Percentiles rank a stretch among this genome's conserved stretches.
These are phyloP conservation scores for Nomada hirtipes DNA, from an alignment of 2,888 invertebrate species.

Conservation along the genomic window DNA sequence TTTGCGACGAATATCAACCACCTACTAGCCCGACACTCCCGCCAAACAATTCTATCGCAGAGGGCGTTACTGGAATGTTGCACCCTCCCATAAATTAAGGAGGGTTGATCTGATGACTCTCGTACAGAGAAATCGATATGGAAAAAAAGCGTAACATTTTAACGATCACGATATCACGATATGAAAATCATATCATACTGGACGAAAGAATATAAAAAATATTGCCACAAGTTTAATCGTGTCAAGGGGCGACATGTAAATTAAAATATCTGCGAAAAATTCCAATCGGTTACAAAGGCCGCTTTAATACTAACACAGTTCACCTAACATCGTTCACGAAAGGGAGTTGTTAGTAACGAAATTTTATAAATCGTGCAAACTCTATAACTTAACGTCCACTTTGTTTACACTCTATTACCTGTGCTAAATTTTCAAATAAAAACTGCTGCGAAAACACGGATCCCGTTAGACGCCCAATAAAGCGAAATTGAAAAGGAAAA, in stretches of 20 bases:
- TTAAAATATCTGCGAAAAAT: not conserved
- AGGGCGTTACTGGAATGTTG: conserved; percentile 20
- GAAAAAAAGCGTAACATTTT: not conserved
- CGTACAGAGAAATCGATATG: not conserved
- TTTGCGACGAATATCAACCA: not conserved
- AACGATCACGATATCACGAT: too few species aligned
- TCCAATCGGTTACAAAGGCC: not conserved
- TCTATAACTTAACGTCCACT: not conserved
- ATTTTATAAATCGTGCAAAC: not conserved
- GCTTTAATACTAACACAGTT: too few species aligned
- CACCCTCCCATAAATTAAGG: not conserved
- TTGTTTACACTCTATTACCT: not conserved
- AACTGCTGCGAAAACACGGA: not conserved
- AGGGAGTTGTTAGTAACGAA: too few species aligned
- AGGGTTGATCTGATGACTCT: not conserved
- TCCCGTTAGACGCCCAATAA: not conserved
- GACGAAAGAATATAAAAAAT: not conserved
- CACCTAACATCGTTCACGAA: too few species aligned
- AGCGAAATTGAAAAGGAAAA: not conserved
- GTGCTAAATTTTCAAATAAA: too few species aligned
- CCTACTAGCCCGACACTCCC: conserved; percentile 35
- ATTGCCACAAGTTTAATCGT: not conserved
- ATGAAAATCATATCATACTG: not conserved
- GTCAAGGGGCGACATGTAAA: not conserved
- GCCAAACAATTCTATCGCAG: conserved; percentile 28